These are phyloP conservation scores for Uloborus diversus DNA, from an alignment of 1,140 invertebrate genomes.

Conservation along the genomic window DNA sequence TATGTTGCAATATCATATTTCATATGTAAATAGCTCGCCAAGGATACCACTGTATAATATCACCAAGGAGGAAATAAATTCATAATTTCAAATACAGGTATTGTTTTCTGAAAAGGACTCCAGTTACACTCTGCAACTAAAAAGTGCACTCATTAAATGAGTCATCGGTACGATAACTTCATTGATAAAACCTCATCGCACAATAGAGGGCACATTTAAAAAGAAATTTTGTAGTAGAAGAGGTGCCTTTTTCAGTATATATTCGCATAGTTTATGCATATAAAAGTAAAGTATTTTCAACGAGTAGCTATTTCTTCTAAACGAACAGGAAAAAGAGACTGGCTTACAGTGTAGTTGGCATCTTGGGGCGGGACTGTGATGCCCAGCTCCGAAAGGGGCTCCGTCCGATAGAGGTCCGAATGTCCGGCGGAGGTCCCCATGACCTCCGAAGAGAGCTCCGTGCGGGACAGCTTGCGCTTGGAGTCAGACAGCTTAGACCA, in stretches of 20 bases:
- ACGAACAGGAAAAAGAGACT: not conserved
- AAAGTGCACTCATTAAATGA: not conserved
- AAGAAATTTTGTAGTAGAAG: not conserved
- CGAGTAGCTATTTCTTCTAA: not conserved
- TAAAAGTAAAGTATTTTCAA: not conserved
- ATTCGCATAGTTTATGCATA: not conserved
- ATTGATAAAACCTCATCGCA: not conserved
- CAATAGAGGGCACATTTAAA: not conserved
- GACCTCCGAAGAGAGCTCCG: not conserved
- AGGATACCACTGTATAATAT: too few species aligned
- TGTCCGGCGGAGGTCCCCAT: not conserved
- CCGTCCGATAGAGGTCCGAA: not conserved
- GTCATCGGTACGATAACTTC: not conserved
- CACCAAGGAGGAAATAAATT: too few species aligned
- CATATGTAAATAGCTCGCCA: too few species aligned
- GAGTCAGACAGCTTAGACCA: slow-evolving; percentile 22
- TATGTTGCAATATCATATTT: too few species aligned
- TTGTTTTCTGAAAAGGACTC: too few species aligned
- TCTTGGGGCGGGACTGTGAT: slow-evolving; percentile 26
- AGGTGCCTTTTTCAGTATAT: not conserved
- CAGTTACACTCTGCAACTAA: too few species aligned
- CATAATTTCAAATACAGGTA: too few species aligned
- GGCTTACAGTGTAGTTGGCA: slow-evolving; percentile 19
- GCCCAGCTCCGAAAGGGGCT: not conserved
- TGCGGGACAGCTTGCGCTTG: slow-evolving; percentile 28